These are phyloP conservation scores for Mesembrinibis cayennensis DNA, from an alignment of 2,113 vertebrate genomes.

Conservation along the genomic window DNA sequence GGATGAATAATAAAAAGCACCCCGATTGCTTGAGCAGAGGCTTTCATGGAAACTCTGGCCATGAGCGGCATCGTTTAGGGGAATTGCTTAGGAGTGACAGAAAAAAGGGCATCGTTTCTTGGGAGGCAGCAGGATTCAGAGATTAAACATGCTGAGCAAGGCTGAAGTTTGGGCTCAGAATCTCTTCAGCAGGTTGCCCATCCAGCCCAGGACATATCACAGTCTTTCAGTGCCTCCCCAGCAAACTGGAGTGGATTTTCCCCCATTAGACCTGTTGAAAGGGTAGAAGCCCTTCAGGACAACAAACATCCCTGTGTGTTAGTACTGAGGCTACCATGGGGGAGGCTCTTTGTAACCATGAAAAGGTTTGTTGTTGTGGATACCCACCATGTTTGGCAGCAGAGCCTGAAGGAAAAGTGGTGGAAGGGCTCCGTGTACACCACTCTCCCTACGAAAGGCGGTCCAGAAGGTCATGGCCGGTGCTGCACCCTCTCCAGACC, in stretches of 20 bases:
- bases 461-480: background rate
- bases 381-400: background rate
- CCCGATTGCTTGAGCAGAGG: rapidly evolving
- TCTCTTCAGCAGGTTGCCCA: background rate
- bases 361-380: background rate
- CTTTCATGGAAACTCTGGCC: conserved; percentile 29
- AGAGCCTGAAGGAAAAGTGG: background rate
- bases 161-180: background rate
- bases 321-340: background rate
- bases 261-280: background rate
- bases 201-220: rapidly evolving
- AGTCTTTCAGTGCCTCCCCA: background rate
- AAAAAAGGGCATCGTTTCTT: background rate
- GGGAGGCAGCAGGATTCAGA: background rate
- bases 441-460: rapidly evolving
- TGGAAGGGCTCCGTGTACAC: background rate
- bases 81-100: background rate
- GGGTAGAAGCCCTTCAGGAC: background rate
- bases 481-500: background rate
- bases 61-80: background rate
- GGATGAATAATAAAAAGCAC: background rate
- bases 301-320: background rate
- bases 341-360: background rate
- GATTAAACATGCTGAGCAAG: background rate
- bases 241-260: background rate